Percentiles rank a stretch among this genome's conserved stretches.
These are phyloP conservation scores for Cyaniris semiargus DNA, from an alignment of 2,888 invertebrate species.

Conservation along the genomic window DNA sequence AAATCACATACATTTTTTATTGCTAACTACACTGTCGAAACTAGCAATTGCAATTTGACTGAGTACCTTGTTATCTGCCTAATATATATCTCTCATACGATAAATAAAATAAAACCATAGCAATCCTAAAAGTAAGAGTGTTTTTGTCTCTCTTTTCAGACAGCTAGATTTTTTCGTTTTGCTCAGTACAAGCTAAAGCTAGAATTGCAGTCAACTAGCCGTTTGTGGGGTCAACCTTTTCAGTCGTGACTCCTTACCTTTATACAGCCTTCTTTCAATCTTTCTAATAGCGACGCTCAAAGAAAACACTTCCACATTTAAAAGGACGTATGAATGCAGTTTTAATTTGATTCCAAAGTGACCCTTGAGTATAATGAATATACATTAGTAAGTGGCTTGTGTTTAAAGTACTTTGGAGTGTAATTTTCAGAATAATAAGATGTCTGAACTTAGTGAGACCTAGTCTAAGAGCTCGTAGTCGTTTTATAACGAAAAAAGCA, in stretches of 20 bases:
- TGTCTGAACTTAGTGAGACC: not conserved
- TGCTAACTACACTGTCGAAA: not conserved
- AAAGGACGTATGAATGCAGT: not conserved
- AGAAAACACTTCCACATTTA: slow-evolving; percentile 8
- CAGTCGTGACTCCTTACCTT: slow-evolving; percentile 11
- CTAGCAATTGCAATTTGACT: not conserved
- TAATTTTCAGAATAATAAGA: not conserved
- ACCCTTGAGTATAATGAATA: slow-evolving; percentile 41
- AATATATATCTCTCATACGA: not conserved
- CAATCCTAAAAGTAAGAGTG: not conserved
- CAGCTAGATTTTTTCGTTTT: not conserved
- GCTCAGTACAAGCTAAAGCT: not conserved
- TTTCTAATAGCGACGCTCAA: slow-evolving; percentile 14
- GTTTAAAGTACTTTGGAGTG: slow-evolving; percentile 27
- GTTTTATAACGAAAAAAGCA: not conserved
- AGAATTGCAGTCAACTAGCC: slow-evolving; percentile 1
- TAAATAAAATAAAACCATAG: not conserved
- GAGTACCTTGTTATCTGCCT: not conserved
- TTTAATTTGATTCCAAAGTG: slow-evolving; percentile 1
- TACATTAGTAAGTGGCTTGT: slow-evolving; percentile 43
- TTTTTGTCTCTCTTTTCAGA: not conserved
- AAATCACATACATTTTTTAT: not conserved
- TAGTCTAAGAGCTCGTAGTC: not conserved
- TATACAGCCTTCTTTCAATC: slow-evolving; percentile 17
- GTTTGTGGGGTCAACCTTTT: slow-evolving; percentile 24